Evolutionary conservation across 2,797 vertebrate genomes (phyloP).

Genomic region (Pangasius mekongensis): DNA sequence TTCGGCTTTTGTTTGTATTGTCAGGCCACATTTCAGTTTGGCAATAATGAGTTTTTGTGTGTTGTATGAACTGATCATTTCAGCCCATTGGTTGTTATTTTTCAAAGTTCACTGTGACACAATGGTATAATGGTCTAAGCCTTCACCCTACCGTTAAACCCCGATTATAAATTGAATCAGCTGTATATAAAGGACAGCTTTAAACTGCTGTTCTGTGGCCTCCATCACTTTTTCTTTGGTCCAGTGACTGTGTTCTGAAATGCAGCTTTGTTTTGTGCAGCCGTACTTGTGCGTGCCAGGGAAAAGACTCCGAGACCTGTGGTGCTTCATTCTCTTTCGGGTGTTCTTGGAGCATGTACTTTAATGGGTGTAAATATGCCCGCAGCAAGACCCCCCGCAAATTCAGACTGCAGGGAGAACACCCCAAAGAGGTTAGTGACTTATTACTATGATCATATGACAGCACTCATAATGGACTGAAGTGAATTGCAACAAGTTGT

Average conservation of each 20-base stretch:
- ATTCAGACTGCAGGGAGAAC: conserved; percentile 93
- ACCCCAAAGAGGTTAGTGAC: conserved; percentile 87
- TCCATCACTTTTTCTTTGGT: neutral
- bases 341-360: conserved; percentile 99
- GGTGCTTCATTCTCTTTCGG: conserved; percentile 98
- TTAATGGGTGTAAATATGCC: conserved; percentile 97
- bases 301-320: conserved; percentile 88
- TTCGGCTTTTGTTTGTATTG: neutral
- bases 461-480: neutral
- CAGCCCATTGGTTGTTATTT: neutral
- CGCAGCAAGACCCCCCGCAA: conserved; percentile 95
- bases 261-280: conserved; percentile 68
- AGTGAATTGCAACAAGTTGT: neutral
- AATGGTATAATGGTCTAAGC: neutral
- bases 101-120: neutral
- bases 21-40: neutral
- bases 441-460: neutral
- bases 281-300: conserved; percentile 96
- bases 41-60: neutral
- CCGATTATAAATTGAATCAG: neutral
- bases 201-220: neutral
- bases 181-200: neutral
- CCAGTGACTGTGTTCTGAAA: neutral
- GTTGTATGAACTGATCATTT: neutral
- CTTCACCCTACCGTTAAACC: neutral